phyloP scores from a whole-genome alignment of 1,140 invertebrate species.

The Bombus terrestris region DNA sequence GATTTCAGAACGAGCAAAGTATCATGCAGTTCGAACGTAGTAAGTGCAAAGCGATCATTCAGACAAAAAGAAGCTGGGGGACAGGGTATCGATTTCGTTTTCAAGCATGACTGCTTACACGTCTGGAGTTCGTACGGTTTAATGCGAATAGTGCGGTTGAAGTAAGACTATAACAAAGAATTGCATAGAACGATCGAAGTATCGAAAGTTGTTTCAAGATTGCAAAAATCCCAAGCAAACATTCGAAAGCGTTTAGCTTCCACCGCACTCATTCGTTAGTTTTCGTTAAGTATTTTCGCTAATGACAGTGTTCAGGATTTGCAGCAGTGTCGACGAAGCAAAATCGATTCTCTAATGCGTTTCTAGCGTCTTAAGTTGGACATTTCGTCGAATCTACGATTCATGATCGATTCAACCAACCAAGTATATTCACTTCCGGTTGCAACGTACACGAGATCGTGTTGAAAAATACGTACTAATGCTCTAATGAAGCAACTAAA shows the following conservation, averaged over 20 bases:
- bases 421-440: neutral
- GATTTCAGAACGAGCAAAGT: neutral
- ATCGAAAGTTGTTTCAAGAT: neutral
- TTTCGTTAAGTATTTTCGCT: neutral
- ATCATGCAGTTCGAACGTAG: slow-evolving; percentile 29
- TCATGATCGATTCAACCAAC: neutral
- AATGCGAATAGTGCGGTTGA: neutral
- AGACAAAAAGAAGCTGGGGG: slow-evolving; percentile 25
- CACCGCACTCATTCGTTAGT: neutral
- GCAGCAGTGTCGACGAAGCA: slow-evolving; percentile 47
- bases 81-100: slow-evolving; percentile 23
- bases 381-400: neutral
- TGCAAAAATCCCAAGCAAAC: neutral
- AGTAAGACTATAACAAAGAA: neutral
- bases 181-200: neutral
- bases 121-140: slow-evolving; percentile 7
- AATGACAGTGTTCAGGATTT: neutral
- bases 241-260: neutral
- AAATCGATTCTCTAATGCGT: slow-evolving; percentile 15
- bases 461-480: slow-evolving; percentile 21
- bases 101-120: neutral
- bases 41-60: slow-evolving; percentile 33
- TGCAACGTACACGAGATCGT: slow-evolving; percentile 8
- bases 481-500: slow-evolving; percentile 32
- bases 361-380: neutral